Evolutionary conservation across 2,888 invertebrate species (phyloP).

Genomic region (Bugula neritina): DNA sequence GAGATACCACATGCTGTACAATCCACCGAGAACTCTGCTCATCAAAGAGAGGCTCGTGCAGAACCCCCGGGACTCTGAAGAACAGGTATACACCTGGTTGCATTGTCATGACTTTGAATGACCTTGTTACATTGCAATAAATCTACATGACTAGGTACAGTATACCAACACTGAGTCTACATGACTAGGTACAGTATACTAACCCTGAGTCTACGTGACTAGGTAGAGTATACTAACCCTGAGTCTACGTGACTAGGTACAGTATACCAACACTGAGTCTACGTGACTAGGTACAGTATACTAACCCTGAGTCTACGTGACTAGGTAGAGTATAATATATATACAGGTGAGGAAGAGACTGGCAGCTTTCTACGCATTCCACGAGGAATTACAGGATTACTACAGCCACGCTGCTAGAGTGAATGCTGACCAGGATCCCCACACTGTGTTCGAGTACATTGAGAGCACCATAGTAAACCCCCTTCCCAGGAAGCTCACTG

Average conservation of each 20-base stretch:
- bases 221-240: too few relatives aligned
- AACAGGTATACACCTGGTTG: constrained; percentile 35
- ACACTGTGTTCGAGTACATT: constrained; percentile 53
- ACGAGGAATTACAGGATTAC: constrained; percentile 47
- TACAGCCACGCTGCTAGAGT: constrained; percentile 47
- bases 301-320: too few relatives aligned
- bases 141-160: too few relatives aligned
- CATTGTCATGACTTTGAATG: too few relatives aligned
- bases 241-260: too few relatives aligned
- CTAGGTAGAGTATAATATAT: too few relatives aligned
- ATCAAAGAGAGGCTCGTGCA: constrained; percentile 43
- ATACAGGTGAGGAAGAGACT: constrained; percentile 34
- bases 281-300: too few relatives aligned
- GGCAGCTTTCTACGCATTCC: constrained; percentile 42
- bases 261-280: too few relatives aligned
- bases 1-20: constrained; percentile 51
- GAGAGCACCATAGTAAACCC: constrained; percentile 53
- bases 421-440: constrained; percentile 52
- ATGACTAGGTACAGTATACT: too few relatives aligned
- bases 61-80: constrained; percentile 43
- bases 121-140: too few relatives aligned
- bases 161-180: too few relatives aligned
- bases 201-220: too few relatives aligned
- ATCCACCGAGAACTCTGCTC: constrained; percentile 50
- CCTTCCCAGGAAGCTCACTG: constrained; percentile 38